A percentile compares a stretch with the other conserved stretches of the same genome.
Evolutionary conservation across 2,113 vertebrate genomes (phyloP).

Genomic region (Nicator chloris): DNA sequence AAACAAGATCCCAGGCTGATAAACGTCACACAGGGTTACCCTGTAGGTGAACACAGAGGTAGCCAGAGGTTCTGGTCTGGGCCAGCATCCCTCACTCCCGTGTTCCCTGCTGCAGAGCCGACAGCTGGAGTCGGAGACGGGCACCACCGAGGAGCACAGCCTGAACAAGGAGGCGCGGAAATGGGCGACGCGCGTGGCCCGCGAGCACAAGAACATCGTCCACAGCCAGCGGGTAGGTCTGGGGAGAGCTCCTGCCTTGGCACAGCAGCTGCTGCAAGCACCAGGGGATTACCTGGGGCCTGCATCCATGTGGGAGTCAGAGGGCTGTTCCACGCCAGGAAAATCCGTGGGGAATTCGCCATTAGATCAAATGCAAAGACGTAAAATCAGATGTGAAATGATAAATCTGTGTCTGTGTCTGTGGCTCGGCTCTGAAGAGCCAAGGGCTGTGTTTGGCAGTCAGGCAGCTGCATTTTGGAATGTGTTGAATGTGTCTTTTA

Average conservation of each 20-base stretch:
- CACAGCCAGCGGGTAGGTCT: conserved; percentile 87
- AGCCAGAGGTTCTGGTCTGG: rapidly evolving
- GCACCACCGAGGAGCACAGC: conserved; percentile 96
- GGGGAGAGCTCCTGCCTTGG: rapidly evolving
- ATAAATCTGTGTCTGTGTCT: neutral
- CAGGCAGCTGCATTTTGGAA: neutral
- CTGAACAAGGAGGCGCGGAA: conserved; percentile 98
- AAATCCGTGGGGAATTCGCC: rapidly evolving
- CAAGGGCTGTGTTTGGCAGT: neutral
- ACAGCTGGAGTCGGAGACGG: conserved; percentile 92
- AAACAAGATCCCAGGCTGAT: neutral
- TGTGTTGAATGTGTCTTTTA: neutral
- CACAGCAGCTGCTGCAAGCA: neutral
- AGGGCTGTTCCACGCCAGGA: neutral
- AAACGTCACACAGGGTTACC: rapidly evolving
- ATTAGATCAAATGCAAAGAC: rapidly evolving
- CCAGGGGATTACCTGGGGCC: neutral
- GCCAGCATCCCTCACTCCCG: rapidly evolving
- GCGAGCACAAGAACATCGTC: conserved; percentile 95
- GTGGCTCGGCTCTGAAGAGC: neutral
- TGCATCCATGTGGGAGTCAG: neutral
- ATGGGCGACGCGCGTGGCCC: conserved; percentile 92
- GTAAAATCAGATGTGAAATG: neutral
- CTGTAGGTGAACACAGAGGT: neutral
- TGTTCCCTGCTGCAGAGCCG: conserved; percentile 80